Evolutionary conservation across 2,797 vertebrate species (phyloP).

Genomic region (Gymnoscopelus microlampas): DNA sequence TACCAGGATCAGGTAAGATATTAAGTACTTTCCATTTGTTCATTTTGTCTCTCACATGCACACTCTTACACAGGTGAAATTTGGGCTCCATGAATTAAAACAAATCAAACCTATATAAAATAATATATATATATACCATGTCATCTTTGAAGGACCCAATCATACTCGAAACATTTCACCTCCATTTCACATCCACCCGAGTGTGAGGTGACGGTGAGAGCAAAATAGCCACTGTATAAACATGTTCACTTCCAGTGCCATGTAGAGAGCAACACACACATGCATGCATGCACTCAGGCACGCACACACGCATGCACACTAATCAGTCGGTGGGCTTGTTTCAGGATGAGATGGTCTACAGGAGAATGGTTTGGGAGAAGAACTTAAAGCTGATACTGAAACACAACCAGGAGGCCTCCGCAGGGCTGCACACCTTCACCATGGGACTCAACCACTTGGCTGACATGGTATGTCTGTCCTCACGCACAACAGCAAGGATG

Average conservation of each 20-base stretch:
- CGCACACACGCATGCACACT: neutral
- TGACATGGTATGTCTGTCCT: slow-evolving; percentile 73
- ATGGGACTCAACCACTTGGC: slow-evolving; percentile 79
- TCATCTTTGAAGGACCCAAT: no score
- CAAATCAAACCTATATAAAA: no score
- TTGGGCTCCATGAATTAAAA: no score
- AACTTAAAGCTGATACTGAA: slow-evolving; percentile 63
- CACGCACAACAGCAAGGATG: neutral
- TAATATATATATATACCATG: no score
- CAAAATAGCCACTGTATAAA: no score
- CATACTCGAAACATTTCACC: no score
- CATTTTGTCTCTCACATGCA: neutral
- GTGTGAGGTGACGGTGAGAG: no score
- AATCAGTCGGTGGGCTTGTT: neutral
- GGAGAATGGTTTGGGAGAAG: slow-evolving; percentile 77
- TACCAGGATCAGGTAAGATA: slow-evolving; percentile 63
- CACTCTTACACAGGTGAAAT: neutral
- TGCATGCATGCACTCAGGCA: neutral
- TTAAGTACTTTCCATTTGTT: neutral
- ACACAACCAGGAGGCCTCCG: slow-evolving; percentile 74
- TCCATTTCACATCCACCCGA: no score
- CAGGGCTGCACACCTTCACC: slow-evolving; percentile 72
- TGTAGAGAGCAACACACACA: neutral
- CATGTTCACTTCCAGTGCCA: no score
- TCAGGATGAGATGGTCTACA: slow-evolving; percentile 65